These are phyloP conservation scores for Silvanus unidentatus DNA, from an alignment of 2,888 invertebrate species.

Conservation along the genomic window DNA sequence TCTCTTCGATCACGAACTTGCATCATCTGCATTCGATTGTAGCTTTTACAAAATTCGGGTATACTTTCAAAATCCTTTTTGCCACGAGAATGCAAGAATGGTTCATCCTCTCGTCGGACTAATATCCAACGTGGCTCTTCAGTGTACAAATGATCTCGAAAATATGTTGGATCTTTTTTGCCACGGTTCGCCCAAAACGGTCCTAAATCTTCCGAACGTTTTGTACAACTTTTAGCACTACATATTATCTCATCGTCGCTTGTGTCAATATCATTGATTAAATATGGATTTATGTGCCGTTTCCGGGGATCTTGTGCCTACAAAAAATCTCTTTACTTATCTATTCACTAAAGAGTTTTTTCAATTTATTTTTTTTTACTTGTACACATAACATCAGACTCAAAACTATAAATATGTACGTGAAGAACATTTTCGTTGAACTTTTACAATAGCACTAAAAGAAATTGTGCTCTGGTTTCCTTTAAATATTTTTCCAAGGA, in stretches of 20 bases:
- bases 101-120: constrained; percentile 45
- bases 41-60: constrained; percentile 5
- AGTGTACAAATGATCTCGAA: constrained; percentile 47
- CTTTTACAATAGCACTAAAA: constrained; percentile 5
- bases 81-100: constrained; percentile 40
- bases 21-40: constrained; percentile 22
- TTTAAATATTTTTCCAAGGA: constrained; percentile 33
- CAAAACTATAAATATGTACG: constrained; percentile 7
- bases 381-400: constrained; percentile 17
- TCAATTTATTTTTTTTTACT: constrained; percentile 12
- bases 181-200: constrained; percentile 52
- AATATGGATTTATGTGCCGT: constrained; percentile 13
- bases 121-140: constrained; percentile 53
- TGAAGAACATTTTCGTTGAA: background rate
- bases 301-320: constrained; percentile 31
- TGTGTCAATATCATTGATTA: constrained; percentile 12
- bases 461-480: constrained; percentile 9
- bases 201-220: constrained; percentile 34
- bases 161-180: constrained; percentile 36
- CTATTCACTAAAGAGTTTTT: background rate
- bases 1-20: constrained; percentile 37
- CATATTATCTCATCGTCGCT: constrained; percentile 25
- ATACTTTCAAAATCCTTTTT: constrained; percentile 39
- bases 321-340: constrained; percentile 8
- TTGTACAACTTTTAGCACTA: constrained; percentile 21